Percentiles rank a stretch among this genome's conserved stretches.
Evolutionary conservation across 2,113 vertebrate species (phyloP).

Genomic region (Axis porcinus): DNA sequence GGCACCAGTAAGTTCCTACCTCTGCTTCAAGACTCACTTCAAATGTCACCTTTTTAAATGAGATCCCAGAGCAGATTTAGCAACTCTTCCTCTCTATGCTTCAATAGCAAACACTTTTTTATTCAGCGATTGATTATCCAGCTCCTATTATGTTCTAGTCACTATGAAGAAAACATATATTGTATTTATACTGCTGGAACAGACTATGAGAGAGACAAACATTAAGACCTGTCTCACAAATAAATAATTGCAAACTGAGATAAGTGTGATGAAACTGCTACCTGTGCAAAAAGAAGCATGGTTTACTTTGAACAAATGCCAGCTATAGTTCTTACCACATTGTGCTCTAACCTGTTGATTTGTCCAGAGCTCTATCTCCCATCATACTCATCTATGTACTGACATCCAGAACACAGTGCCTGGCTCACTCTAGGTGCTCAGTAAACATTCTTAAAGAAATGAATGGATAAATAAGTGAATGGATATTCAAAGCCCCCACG

Average conservation of each 20-base stretch:
- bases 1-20: neutral
- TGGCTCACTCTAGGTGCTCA: neutral
- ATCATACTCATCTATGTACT: neutral
- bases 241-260: slow-evolving; percentile 16
- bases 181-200: neutral
- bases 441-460: neutral
- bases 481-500: neutral
- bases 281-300: neutral
- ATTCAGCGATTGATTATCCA: neutral
- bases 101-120: neutral
- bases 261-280: neutral
- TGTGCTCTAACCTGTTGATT: neutral
- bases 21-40: neutral
- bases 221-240: slow-evolving; percentile 18
- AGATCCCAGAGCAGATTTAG: neutral
- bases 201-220: neutral
- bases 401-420: neutral
- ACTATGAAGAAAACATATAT: neutral
- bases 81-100: neutral
- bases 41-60: neutral
- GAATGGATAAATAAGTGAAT: neutral
- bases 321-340: neutral
- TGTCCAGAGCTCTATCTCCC: neutral
- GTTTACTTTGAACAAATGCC: neutral
- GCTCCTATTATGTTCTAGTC: neutral